These are phyloP conservation scores for Gadopsis marmoratus DNA, from an alignment of 2,797 vertebrate genomes.

Conservation along the genomic window DNA sequence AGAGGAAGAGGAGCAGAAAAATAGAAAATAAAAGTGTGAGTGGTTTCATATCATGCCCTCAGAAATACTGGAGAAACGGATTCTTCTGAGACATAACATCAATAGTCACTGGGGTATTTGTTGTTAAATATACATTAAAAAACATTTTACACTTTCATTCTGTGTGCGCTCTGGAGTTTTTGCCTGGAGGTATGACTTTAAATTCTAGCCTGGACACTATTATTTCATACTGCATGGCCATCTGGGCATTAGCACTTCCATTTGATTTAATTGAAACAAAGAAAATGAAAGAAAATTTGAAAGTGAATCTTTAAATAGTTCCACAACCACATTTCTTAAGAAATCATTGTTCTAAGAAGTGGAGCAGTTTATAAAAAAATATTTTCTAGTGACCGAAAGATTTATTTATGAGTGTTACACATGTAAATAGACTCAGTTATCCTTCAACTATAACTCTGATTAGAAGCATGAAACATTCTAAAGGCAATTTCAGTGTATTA, in stretches of 20 bases:
- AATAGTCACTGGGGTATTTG: slow-evolving; percentile 95
- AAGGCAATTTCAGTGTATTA: slow-evolving; percentile 20
- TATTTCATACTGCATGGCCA: slow-evolving; percentile 86
- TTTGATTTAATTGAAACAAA: slow-evolving; percentile 83
- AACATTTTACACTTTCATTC: slow-evolving; percentile 99
- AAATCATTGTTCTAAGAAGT: slow-evolving; percentile 61
- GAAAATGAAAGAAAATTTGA: slow-evolving; percentile 78
- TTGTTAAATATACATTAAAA: slow-evolving; percentile 99
- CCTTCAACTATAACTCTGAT: slow-evolving; percentile 11
- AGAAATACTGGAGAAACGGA: slow-evolving; percentile 87
- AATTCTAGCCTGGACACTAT: slow-evolving; percentile 90
- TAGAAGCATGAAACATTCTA: not conserved
- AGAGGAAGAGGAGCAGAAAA: slow-evolving; percentile 73
- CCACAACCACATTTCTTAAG: slow-evolving; percentile 56
- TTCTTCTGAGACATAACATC: slow-evolving; percentile 94
- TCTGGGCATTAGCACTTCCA: slow-evolving; percentile 86
- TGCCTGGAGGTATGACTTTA: slow-evolving; percentile 96
- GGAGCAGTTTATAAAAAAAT: slow-evolving; percentile 34
- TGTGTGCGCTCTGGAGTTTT: slow-evolving; percentile 90
- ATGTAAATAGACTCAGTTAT: slow-evolving; percentile 20
- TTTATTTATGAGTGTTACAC: slow-evolving; percentile 28
- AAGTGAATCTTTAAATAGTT: slow-evolving; percentile 81
- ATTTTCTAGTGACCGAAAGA: slow-evolving; percentile 53
- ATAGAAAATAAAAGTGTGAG: slow-evolving; percentile 81
- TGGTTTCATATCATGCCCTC: slow-evolving; percentile 89